Percentiles rank a stretch among this genome's conserved stretches.
Conservation (phyloP, 2,797 vertebrate genomes). For the Fistularia tabacaria region DNA sequence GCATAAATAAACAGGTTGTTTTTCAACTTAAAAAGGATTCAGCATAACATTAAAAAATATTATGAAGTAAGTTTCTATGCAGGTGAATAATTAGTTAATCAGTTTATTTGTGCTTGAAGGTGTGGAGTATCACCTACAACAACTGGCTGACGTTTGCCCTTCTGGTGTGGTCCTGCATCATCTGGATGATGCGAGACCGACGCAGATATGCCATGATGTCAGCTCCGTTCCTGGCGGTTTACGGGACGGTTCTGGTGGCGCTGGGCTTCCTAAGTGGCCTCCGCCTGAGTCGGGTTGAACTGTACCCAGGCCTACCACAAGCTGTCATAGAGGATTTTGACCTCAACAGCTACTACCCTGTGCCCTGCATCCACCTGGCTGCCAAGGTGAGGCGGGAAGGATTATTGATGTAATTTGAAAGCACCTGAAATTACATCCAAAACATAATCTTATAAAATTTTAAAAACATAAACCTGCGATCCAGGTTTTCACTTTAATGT, state of each 20-base stretch:
- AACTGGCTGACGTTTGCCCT: slow-evolving; percentile 77
- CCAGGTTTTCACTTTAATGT: too few species aligned
- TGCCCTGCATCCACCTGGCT: slow-evolving; percentile 75
- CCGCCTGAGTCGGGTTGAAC: slow-evolving; percentile 69
- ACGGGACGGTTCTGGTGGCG: slow-evolving; percentile 76
- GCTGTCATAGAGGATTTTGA: slow-evolving; percentile 78
- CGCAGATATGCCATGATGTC: slow-evolving; percentile 78
- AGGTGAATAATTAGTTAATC: too few species aligned
- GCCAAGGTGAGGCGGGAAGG: slow-evolving; percentile 59
- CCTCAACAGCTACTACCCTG: slow-evolving; percentile 62
- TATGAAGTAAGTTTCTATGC: too few species aligned
- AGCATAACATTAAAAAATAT: too few species aligned
- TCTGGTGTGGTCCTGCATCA: slow-evolving; percentile 79
- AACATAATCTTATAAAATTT: too few species aligned
- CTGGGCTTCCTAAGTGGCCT: slow-evolving; percentile 75
- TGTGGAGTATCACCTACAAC: slow-evolving; percentile 78
- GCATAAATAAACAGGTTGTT: too few species aligned
- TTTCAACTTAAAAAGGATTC: too few species aligned
- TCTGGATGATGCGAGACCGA: slow-evolving; percentile 76
- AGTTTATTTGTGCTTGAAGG: slow-evolving; percentile 33
- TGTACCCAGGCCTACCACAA: slow-evolving; percentile 68
- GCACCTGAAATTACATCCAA: too few species aligned
- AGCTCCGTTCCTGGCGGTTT: slow-evolving; percentile 80
- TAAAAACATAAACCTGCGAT: too few species aligned
- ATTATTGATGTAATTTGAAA: background rate